phyloP scores from a whole-genome alignment of 2,888 invertebrate genomes.

The Lathronympha strigana region DNA sequence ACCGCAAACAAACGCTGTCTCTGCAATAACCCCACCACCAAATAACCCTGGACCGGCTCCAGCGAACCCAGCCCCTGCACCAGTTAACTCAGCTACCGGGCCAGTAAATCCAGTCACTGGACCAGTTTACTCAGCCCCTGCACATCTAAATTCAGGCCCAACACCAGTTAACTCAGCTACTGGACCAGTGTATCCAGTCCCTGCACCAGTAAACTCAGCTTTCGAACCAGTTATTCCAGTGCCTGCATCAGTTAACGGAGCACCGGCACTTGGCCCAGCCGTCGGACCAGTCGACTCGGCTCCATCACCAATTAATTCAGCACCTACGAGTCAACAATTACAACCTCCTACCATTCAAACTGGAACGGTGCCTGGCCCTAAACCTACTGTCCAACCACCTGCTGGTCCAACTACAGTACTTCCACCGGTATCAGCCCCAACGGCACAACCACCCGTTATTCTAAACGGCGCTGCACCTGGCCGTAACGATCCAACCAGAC shows the following conservation, averaged over 20 bases:
- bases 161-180: not conserved
- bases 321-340: not conserved
- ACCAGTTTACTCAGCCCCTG: not conserved
- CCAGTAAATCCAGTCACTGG: too few species aligned
- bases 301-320: not conserved
- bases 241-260: not conserved
- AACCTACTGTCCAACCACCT: slow-evolving; percentile 29
- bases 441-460: slow-evolving; percentile 11
- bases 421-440: slow-evolving; percentile 15
- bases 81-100: too few species aligned
- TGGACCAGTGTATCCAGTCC: not conserved
- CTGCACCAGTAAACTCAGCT: not conserved
- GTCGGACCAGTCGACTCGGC: not conserved
- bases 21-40: too few species aligned
- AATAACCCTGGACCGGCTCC: too few species aligned
- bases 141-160: not conserved
- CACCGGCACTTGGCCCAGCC: not conserved
- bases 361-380: not conserved
- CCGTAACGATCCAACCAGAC: not conserved
- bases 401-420: slow-evolving; percentile 19
- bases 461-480: not conserved
- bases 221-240: too few species aligned
- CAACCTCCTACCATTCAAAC: not conserved
- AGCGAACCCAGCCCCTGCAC: not conserved
- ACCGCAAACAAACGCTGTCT: not conserved